phyloP scores from a whole-genome alignment of 2,888 invertebrate genomes.

The Unio pictorum region DNA sequence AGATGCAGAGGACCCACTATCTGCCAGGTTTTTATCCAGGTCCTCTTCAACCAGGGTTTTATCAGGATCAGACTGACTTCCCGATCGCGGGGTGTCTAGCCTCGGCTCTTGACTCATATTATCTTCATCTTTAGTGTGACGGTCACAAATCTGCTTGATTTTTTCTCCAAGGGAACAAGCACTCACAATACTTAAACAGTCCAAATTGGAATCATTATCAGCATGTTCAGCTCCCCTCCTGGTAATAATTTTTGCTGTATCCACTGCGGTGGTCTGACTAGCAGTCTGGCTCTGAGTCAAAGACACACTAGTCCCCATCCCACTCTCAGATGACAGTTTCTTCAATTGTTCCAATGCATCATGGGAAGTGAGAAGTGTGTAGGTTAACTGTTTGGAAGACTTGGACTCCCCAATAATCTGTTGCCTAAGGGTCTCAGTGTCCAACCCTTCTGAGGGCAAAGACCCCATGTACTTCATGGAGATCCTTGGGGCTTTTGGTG shows the following conservation, averaged over 20 bases:
- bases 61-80: slow-evolving; percentile 13
- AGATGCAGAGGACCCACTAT: slow-evolving; percentile 11
- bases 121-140: slow-evolving; percentile 7
- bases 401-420: slow-evolving; percentile 26
- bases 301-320: slow-evolving; percentile 4
- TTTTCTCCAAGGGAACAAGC: slow-evolving; percentile 47
- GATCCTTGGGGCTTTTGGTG: slow-evolving; percentile 14
- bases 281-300: no score
- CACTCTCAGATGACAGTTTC: slow-evolving; percentile 12
- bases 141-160: slow-evolving; percentile 35
- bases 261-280: no score
- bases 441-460: slow-evolving; percentile 24
- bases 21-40: not conserved
- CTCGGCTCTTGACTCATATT: not conserved
- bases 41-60: slow-evolving; percentile 27
- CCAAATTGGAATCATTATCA: slow-evolving; percentile 26
- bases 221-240: not conserved
- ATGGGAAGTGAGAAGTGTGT: slow-evolving; percentile 30
- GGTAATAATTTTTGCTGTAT: no score
- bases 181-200: slow-evolving; percentile 41
- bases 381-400: slow-evolving; percentile 22
- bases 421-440: slow-evolving; percentile 28
- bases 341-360: slow-evolving; percentile 20
- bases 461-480: slow-evolving; percentile 48
- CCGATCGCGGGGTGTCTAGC: slow-evolving; percentile 8